Conservation (phyloP, 1,140 invertebrate genomes). For the Lepidurus packardi region DNA sequence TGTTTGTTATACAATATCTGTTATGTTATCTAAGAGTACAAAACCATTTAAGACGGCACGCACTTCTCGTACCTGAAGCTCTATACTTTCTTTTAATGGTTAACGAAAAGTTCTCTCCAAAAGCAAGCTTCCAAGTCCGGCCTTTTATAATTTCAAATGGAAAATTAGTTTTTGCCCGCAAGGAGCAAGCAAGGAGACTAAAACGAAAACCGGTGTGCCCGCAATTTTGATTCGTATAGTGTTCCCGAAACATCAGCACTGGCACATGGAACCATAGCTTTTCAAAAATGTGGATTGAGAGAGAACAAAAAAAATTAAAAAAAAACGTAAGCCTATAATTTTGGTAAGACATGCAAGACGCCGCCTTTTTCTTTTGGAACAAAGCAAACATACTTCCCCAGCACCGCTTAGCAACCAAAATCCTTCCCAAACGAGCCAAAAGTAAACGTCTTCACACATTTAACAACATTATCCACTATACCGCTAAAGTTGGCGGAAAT, state of each 20-base stretch:
- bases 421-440: neutral
- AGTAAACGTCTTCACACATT: neutral
- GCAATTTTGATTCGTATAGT: neutral
- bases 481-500: neutral
- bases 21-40: too few relatives aligned
- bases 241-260: neutral
- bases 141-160: neutral
- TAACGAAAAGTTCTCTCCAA: too few relatives aligned
- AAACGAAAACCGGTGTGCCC: neutral
- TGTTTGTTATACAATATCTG: too few relatives aligned
- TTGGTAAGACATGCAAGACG: neutral
- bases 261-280: neutral
- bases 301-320: neutral
- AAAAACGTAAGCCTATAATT: conserved; percentile 8
- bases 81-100: too few relatives aligned
- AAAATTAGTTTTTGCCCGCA: neutral
- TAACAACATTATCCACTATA: neutral
- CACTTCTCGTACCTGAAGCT: too few relatives aligned
- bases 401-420: neutral
- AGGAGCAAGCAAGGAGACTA: neutral
- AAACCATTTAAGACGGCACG: too few relatives aligned
- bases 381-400: neutral
- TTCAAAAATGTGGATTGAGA: neutral
- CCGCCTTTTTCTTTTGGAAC: neutral
- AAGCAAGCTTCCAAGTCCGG: neutral